Conservation (phyloP, 2,113 vertebrate genomes). For the Nannospalax galili region DNA sequence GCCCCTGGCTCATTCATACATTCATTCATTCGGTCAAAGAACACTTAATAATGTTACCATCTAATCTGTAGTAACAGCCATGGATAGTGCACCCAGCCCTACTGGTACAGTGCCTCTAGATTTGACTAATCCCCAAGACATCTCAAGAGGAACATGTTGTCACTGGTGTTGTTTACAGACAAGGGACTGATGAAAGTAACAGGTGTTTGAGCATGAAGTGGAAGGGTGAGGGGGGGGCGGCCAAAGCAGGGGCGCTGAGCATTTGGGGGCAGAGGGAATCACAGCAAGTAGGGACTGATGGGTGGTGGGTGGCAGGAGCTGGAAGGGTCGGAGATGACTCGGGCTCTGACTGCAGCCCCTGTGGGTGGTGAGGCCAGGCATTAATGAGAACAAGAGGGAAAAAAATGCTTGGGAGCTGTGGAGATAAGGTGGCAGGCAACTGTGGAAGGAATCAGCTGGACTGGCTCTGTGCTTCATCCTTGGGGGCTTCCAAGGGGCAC, state of each 20-base stretch:
- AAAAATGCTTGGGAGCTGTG: not conserved
- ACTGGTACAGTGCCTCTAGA: not conserved
- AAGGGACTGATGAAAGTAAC: slow-evolving; percentile 36
- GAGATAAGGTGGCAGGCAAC: not conserved
- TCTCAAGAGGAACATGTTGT: not conserved
- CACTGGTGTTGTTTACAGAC: not conserved
- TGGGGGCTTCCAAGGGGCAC: not conserved
- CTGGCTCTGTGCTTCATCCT: not conserved
- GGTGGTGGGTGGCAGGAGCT: not conserved
- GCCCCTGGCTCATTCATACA: not conserved
- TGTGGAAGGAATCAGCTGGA: not conserved
- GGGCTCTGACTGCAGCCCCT: not conserved
- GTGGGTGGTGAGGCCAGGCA: not conserved
- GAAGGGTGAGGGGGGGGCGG: not conserved
- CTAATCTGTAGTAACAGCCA: slow-evolving; percentile 27
- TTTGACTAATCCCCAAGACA: slow-evolving; percentile 39
- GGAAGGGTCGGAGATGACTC: not conserved
- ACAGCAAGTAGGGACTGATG: not conserved
- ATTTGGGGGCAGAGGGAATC: not conserved
- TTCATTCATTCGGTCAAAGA: slow-evolving; percentile 44
- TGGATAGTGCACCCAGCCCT: not conserved
- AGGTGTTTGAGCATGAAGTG: slow-evolving; percentile 38
- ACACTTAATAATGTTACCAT: not conserved
- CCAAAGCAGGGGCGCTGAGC: not conserved
- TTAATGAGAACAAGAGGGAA: not conserved